phyloP scores from a whole-genome alignment of 1,140 invertebrate species.

The Zophobas morio region DNA sequence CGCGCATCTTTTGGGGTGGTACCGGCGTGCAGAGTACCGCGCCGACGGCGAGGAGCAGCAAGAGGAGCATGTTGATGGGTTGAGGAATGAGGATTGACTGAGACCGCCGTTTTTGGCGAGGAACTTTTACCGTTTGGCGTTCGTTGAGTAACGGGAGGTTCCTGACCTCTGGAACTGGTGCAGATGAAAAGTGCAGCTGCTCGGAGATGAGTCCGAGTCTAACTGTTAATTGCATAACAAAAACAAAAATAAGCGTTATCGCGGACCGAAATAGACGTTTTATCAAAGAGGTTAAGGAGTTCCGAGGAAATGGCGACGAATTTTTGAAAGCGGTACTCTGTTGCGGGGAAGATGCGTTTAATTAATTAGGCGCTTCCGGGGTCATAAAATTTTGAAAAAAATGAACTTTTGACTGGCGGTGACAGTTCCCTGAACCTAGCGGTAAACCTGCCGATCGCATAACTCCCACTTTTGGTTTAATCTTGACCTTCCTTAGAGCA shows the following conservation, averaged over 20 bases:
- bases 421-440: constrained; percentile 49
- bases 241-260: constrained; percentile 6
- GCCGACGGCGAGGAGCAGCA: constrained; percentile 9
- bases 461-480: constrained; percentile 46
- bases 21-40: constrained; percentile 44
- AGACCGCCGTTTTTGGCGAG: constrained; percentile 30
- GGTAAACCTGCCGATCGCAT: constrained; percentile 38
- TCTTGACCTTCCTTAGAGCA: constrained; percentile 46
- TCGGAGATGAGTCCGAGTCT: constrained; percentile 4
- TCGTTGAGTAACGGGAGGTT: constrained; percentile 13
- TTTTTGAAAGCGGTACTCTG: not conserved
- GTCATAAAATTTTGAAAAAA: constrained; percentile 3
- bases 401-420: constrained; percentile 24
- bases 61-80: constrained; percentile 23
- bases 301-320: not conserved
- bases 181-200: not conserved
- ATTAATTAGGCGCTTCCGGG: no score
- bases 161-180: constrained; percentile 20
- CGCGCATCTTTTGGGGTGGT: constrained; percentile 37
- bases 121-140: constrained; percentile 43
- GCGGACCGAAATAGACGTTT: constrained; percentile 21
- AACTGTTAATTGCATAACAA: constrained; percentile 22
- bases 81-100: constrained; percentile 39
- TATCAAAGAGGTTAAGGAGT: not conserved
- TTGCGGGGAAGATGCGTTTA: no score